phyloP scores from a whole-genome alignment of 1,140 invertebrate genomes.

The Carcinoscorpius rotundicauda region DNA sequence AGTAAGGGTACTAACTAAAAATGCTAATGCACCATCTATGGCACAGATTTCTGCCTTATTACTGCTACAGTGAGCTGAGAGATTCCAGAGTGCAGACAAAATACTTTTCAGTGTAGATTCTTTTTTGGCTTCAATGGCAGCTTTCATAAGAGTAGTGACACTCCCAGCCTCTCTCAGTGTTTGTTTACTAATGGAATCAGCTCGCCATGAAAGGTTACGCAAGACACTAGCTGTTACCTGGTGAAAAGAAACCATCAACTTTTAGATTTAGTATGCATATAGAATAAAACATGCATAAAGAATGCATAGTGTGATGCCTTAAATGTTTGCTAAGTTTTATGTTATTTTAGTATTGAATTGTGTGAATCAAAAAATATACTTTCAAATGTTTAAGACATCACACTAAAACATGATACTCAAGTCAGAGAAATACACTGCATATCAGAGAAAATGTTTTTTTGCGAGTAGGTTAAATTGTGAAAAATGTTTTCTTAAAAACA shows the following conservation, averaged over 20 bases:
- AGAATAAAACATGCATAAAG: no score
- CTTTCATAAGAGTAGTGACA: conserved; percentile 62
- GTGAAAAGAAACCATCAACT: conserved; percentile 21
- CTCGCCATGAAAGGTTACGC: conserved; percentile 91
- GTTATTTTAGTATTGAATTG: no score
- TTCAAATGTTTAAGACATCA: no score
- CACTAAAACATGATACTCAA: no score
- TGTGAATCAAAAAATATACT: no score
- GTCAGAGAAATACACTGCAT: no score
- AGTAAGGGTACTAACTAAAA: conserved; percentile 74
- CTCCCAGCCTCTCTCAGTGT: conserved; percentile 81
- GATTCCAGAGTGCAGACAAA: conserved; percentile 88
- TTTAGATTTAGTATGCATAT: not conserved
- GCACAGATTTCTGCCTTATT: conserved; percentile 90
- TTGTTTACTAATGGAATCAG: conserved; percentile 79
- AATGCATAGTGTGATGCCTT: no score
- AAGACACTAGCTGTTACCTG: conserved; percentile 85
- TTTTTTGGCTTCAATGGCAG: conserved; percentile 79
- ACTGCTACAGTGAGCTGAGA: conserved; percentile 85
- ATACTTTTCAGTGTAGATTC: conserved; percentile 91
- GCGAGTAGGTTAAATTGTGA: no score
- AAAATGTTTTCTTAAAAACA: no score
- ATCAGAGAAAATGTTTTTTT: no score
- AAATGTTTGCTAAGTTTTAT: no score
- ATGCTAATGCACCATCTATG: conserved; percentile 71